phyloP scores from a whole-genome alignment of 2,888 invertebrate species.

The Endotricha flammealis region DNA sequence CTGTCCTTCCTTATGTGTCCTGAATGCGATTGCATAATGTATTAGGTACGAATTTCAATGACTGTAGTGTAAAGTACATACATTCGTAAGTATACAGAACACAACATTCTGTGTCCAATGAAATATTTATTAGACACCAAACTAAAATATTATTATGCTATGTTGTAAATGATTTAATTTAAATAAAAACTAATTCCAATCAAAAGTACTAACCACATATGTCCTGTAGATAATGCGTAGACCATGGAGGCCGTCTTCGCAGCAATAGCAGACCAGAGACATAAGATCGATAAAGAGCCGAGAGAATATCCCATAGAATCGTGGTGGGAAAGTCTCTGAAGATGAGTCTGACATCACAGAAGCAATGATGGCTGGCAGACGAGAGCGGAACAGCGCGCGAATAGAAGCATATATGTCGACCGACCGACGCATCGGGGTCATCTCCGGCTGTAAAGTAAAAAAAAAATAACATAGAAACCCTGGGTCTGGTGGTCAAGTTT shows the following conservation, averaged over 20 bases:
- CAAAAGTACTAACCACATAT: conserved; percentile 35
- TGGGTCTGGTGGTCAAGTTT: too few species aligned
- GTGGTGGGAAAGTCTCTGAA: conserved; percentile 29
- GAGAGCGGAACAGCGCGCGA: conserved; percentile 35
- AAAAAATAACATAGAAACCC: too few species aligned
- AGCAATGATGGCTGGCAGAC: conserved; percentile 42
- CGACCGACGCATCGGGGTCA: conserved; percentile 31
- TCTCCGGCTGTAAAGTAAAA: conserved; percentile 22
- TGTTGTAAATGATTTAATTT: too few species aligned
- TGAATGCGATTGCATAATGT: too few species aligned
- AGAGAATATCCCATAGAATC: conserved; percentile 43
- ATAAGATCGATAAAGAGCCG: conserved; percentile 47
- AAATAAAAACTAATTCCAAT: too few species aligned
- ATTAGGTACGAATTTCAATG: too few species aligned
- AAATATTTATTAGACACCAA: too few species aligned
- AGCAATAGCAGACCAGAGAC: conserved; percentile 36
- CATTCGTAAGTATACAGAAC: too few species aligned
- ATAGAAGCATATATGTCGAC: conserved; percentile 35
- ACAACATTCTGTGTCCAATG: too few species aligned
- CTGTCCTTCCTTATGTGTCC: too few species aligned
- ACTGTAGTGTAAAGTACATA: too few species aligned
- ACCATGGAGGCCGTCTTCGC: conserved; percentile 35
- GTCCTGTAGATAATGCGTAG: conserved; percentile 30
- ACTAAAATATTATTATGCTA: too few species aligned
- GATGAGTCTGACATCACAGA: conserved; percentile 33